Evolutionary conservation across 2,113 vertebrate genomes (phyloP).

Genomic region (Stomatorhinus ivindoensis): DNA sequence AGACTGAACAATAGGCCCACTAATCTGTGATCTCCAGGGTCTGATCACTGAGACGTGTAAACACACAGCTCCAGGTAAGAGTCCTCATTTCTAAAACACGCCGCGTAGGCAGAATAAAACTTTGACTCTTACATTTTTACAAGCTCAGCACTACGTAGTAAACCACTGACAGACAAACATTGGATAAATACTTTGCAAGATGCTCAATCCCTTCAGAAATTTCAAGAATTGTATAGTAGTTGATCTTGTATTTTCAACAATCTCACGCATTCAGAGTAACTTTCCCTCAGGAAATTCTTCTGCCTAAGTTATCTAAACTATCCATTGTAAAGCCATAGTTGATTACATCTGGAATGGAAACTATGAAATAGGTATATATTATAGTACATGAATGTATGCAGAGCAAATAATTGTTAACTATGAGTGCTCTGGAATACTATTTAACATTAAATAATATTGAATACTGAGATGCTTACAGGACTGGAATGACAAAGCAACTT

Average conservation of each 20-base stretch:
- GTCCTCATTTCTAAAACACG: not conserved
- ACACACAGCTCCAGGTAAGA: conserved; percentile 45
- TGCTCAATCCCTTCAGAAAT: not conserved
- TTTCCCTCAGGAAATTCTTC: not conserved
- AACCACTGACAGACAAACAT: not conserved
- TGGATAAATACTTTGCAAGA: not conserved
- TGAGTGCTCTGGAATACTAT: not conserved
- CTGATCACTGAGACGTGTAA: conserved; percentile 30
- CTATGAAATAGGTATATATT: not conserved
- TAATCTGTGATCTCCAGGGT: conserved; percentile 26
- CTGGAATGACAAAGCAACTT: not conserved
- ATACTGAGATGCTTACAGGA: not conserved
- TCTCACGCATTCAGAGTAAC: not conserved
- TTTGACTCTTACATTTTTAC: not conserved
- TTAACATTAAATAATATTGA: not conserved
- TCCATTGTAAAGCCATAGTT: not conserved
- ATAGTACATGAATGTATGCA: not conserved
- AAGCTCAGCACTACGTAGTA: not conserved
- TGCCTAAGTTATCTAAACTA: not conserved
- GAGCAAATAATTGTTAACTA: not conserved
- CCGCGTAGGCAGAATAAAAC: not conserved
- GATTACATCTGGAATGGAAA: not conserved
- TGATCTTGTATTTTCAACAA: not conserved
- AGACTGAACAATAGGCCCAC: not conserved
- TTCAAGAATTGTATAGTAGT: not conserved